Conservation (phyloP, 2,888 invertebrate species). For the Diogma glabrata region DNA sequence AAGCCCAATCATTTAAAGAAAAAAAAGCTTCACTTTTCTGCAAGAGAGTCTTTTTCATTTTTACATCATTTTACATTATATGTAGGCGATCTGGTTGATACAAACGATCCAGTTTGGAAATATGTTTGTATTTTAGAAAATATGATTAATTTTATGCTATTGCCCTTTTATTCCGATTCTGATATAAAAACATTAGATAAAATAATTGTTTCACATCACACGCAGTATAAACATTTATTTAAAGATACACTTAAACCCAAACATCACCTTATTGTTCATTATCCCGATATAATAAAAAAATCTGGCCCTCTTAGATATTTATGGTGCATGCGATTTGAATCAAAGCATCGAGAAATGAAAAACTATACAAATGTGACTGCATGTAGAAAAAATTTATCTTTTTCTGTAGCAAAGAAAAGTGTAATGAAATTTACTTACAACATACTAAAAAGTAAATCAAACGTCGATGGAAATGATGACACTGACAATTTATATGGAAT, state of each 20-base stretch:
- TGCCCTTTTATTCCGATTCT: not conserved
- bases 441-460: not conserved
- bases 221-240: constrained; percentile 1
- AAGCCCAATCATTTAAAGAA: constrained; percentile 14
- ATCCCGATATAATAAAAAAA: constrained; percentile 12
- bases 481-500: too few species aligned
- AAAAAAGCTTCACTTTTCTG: constrained; percentile 15
- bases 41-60: constrained; percentile 15
- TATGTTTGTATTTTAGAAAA: constrained; percentile 5
- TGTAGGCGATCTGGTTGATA: constrained; percentile 15
- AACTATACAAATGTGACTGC: constrained; percentile 13
- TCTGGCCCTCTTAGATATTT: constrained; percentile 13
- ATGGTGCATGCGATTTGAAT: constrained; percentile 16
- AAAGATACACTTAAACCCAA: constrained; percentile 16
- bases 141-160: not conserved
- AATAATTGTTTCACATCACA: not conserved
- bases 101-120: constrained; percentile 14
- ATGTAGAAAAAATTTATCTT: constrained; percentile 14
- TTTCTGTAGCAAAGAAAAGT: not conserved
- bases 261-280: constrained; percentile 15
- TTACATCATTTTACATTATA: constrained; percentile 14
- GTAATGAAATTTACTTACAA: not conserved
- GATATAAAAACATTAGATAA: not conserved
- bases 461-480: too few species aligned
- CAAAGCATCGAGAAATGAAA: constrained; percentile 15